phyloP scores from a whole-genome alignment of 2,113 vertebrate species.

The Lichenostomus cassidix region DNA sequence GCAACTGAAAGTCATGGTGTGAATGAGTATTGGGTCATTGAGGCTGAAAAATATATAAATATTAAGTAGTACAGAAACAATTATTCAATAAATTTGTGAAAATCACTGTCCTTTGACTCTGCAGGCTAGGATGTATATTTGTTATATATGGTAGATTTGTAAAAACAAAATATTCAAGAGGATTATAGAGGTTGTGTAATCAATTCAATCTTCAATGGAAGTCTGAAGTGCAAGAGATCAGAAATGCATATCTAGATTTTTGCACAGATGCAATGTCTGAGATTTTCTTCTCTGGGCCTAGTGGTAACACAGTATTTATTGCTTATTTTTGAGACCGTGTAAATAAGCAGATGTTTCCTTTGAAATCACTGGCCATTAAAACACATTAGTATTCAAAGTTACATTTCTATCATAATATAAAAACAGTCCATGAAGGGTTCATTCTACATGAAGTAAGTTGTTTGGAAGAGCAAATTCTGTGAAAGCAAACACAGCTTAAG shows the following conservation, averaged over 20 bases:
- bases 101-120: background rate
- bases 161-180: background rate
- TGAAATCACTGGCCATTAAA: background rate
- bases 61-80: background rate
- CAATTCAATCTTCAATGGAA: background rate
- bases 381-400: background rate
- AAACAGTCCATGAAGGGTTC: background rate
- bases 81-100: background rate
- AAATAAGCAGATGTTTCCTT: background rate
- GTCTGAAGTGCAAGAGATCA: background rate
- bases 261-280: background rate
- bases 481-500: background rate
- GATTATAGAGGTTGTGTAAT: background rate
- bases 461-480: background rate
- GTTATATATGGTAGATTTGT: background rate
- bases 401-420: background rate
- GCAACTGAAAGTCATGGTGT: background rate
- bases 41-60: background rate
- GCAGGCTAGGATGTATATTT: background rate
- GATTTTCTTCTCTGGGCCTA: background rate
- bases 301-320: background rate
- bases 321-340: background rate
- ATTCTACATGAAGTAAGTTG: background rate
- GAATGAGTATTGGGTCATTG: background rate
- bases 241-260: background rate